Evolutionary conservation across 2,797 vertebrate species (phyloP).

Genomic region (Paramormyrops hopkinsi): DNA sequence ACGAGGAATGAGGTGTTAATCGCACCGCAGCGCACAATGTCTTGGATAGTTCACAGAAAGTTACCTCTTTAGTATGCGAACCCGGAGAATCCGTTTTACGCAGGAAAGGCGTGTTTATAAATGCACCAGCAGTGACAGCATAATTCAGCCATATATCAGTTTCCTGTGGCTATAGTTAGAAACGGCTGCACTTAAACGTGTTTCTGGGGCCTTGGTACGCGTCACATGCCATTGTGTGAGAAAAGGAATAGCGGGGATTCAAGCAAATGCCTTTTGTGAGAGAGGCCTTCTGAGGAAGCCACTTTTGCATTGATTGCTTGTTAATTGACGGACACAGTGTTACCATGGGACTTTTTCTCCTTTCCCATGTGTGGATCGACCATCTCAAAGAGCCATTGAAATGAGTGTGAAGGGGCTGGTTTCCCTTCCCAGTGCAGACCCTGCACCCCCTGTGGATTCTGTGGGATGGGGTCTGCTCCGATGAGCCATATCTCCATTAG

Average conservation of each 20-base stretch:
- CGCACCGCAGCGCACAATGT: neutral
- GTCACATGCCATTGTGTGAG: neutral
- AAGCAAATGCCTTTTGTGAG: neutral
- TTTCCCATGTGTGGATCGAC: neutral
- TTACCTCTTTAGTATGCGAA: neutral
- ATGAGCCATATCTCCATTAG: neutral
- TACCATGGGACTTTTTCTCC: neutral
- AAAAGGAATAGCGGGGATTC: neutral
- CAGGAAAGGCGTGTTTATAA: neutral
- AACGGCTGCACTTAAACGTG: neutral
- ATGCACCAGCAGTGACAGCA: neutral
- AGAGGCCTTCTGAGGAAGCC: neutral
- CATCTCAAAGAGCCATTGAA: neutral
- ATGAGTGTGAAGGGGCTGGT: neutral
- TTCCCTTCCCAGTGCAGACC: neutral
- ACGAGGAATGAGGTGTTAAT: neutral
- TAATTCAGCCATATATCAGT: neutral
- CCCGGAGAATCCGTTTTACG: neutral
- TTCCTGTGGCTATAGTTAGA: neutral
- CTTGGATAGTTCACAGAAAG: neutral
- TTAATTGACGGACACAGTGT: neutral
- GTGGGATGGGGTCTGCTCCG: neutral
- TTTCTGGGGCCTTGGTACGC: neutral
- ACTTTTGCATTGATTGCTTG: neutral
- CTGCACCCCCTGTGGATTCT: neutral